Evolutionary conservation across 1,140 invertebrate genomes (phyloP).

Genomic region (Ips typographus): DNA sequence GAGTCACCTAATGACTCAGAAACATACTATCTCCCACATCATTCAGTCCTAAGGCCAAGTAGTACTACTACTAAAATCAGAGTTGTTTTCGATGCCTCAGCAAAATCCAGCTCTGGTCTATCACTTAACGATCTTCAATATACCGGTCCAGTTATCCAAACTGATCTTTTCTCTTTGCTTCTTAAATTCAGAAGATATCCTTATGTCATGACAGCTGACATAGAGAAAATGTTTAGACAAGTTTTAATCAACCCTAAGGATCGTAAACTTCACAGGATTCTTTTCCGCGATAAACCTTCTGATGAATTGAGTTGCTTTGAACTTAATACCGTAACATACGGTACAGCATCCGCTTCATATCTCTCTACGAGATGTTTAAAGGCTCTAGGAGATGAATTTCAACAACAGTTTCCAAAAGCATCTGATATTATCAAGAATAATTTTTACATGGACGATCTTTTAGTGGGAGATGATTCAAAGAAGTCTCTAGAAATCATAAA

Average conservation of each 20-base stretch:
- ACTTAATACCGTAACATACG: no score
- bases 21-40: slow-evolving; percentile 42
- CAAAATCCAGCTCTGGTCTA: slow-evolving; percentile 35
- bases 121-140: slow-evolving; percentile 39
- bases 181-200: slow-evolving; percentile 38
- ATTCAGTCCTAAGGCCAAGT: slow-evolving; percentile 43
- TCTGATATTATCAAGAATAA: not conserved
- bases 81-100: slow-evolving; percentile 44
- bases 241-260: not conserved
- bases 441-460: not conserved
- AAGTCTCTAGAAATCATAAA: not conserved
- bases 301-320: no score
- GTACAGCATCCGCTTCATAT: no score
- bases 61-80: slow-evolving; percentile 45
- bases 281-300: no score
- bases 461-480: not conserved
- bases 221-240: slow-evolving; percentile 13
- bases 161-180: slow-evolving; percentile 48
- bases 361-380: not conserved
- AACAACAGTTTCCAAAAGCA: not conserved
- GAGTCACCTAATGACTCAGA: not conserved
- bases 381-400: not conserved
- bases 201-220: no score
- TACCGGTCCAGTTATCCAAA: slow-evolving; percentile 43
- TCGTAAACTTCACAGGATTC: no score